Percentiles rank a stretch among this genome's conserved stretches.
phyloP scores from a whole-genome alignment of 2,113 vertebrate genomes.

The Acanthochromis polyacanthus region DNA sequence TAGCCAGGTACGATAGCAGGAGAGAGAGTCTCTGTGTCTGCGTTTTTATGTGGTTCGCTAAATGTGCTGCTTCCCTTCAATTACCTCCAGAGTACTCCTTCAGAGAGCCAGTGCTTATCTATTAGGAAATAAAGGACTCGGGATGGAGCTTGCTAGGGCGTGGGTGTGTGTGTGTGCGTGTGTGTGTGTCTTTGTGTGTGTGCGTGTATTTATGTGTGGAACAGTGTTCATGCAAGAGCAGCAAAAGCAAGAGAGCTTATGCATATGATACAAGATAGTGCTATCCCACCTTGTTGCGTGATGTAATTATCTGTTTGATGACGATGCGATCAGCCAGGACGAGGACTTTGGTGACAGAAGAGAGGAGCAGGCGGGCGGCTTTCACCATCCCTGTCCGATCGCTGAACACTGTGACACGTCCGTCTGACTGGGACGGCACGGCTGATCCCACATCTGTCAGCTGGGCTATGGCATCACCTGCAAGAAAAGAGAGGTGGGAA shows the following conservation, averaged over 20 bases:
- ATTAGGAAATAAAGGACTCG: conserved; percentile 51
- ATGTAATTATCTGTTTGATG: conserved; percentile 97
- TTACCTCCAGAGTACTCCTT: conserved; percentile 68
- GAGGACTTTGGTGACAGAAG: conserved; percentile 97
- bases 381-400: conserved; percentile 96
- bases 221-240: background rate
- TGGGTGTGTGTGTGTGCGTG: background rate
- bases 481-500: background rate
- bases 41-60: conserved; percentile 55
- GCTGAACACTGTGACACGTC: conserved; percentile 90
- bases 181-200: background rate
- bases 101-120: conserved; percentile 59
- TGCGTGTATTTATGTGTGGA: background rate
- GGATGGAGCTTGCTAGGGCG: conserved; percentile 10
- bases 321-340: conserved; percentile 96
- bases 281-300: conserved; percentile 93
- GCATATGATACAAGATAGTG: background rate
- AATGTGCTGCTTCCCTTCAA: conserved; percentile 73
- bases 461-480: conserved; percentile 95
- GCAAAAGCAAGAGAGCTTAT: background rate
- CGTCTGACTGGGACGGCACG: conserved; percentile 84
- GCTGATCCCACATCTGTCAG: conserved; percentile 89
- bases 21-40: conserved; percentile 26
- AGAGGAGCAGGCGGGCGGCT: conserved; percentile 94
- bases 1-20: conserved; percentile 48